Evolutionary conservation across 2,888 invertebrate species (phyloP).

Genomic region (Macrosoma leucophasiata): DNA sequence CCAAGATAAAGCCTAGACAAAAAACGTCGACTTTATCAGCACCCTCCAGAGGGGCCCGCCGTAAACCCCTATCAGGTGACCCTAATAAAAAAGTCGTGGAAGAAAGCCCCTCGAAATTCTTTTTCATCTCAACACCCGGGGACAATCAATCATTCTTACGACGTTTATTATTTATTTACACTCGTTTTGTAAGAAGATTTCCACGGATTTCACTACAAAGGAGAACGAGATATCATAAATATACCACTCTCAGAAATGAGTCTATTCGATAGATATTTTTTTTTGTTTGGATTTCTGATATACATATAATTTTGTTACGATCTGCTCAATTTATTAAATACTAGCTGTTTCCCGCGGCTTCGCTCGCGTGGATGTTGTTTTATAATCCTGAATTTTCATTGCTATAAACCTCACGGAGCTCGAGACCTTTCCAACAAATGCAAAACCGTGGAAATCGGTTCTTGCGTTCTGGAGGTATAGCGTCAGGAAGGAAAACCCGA

Average conservation of each 20-base stretch:
- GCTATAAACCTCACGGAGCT: too few relatives aligned
- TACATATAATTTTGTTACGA: background rate
- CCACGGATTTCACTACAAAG: constrained; percentile 13
- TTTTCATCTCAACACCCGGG: constrained; percentile 23
- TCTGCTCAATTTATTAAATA: too few relatives aligned
- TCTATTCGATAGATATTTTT: too few relatives aligned
- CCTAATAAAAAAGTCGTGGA: constrained; percentile 19
- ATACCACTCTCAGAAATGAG: too few relatives aligned
- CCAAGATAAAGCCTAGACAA: too few relatives aligned
- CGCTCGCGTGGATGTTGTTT: background rate
- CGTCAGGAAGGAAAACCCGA: too few relatives aligned
- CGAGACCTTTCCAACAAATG: too few relatives aligned
- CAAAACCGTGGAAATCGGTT: too few relatives aligned
- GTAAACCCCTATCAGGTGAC: constrained; percentile 27
- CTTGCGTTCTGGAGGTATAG: too few relatives aligned
- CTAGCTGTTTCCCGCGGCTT: background rate
- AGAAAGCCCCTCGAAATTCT: constrained; percentile 10
- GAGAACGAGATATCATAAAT: constrained; percentile 6
- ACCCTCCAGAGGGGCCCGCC: constrained; percentile 1
- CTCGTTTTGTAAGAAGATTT: constrained; percentile 18
- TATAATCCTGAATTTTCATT: too few relatives aligned
- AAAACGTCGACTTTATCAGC: background rate
- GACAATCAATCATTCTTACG: constrained; percentile 29
- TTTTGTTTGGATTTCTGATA: too few relatives aligned
- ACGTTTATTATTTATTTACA: constrained; percentile 27